Evolutionary conservation across 1,140 invertebrate genomes (phyloP), one percentile per base, ranked within the genome.

Genomic region (Saccostrea cuccullata): DNA sequence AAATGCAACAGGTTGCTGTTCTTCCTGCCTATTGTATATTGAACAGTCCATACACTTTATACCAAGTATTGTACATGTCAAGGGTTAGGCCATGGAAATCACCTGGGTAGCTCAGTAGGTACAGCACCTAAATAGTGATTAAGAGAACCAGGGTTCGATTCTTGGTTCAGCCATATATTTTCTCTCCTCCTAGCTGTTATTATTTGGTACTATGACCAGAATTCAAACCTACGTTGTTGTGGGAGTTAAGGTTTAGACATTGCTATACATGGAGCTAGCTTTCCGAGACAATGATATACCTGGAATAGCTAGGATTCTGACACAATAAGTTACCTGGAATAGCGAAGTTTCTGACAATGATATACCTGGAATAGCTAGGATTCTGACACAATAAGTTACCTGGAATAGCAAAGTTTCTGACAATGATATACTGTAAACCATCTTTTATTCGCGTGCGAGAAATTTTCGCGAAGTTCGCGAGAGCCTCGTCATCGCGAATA

Each of bases 301-400:
- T 17, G 97, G 97, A 94, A 98, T 98, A 0, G 97, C 97, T 56
- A 98, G 95, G 94, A 98, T 98, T 92, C 96, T 96, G 5, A 98
- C 93, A 9, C 97, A 5, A 60, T 60, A 4, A 17, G 1, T 2
- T 60, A 60, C 58, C 58, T 60, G 58, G 58, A 60, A 60, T 60
- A 60, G 58, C 20, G 1, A 12, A 13, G 5, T 60, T 60, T 60
- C 13, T 60, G 12, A 60, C 3, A 20, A 20, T 60, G 58, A 15
- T 60, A 60, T 60, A 60, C 58, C 58, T 17, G 97, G 97, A 94
- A 98, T 98, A 0, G 97, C 97, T 56, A 98, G 95, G 94, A 98
- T 98, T 92, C 96, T 96, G 5, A 98, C 93, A 9, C 97, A 5
- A 60, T 60, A 4, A 17, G 1, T 2, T 60, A 60, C 58, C 58